phyloP scores from a whole-genome alignment of 2,113 vertebrate genomes.

The Melanerpes formicivorus region DNA sequence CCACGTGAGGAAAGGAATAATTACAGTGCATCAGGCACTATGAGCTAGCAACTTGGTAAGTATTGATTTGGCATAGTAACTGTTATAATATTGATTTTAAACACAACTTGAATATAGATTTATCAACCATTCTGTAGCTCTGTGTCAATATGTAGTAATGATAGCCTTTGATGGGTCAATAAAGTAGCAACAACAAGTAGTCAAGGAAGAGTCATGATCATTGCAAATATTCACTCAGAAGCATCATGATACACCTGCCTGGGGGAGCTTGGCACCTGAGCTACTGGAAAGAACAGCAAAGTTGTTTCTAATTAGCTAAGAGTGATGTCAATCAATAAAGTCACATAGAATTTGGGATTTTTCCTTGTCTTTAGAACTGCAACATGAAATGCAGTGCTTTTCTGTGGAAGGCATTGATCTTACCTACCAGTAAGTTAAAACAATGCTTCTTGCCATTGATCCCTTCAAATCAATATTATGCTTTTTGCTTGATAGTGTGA shows the following conservation, averaged over 20 bases:
- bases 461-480: slow-evolving; percentile 2
- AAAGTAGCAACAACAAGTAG: background rate
- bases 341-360: background rate
- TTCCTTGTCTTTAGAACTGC: background rate
- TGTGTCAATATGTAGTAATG: background rate
- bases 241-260: background rate
- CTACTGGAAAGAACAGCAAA: background rate
- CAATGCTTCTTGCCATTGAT: background rate
- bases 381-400: background rate
- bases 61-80: slow-evolving; percentile 19
- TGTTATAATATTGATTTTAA: slow-evolving; percentile 35
- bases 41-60: slow-evolving; percentile 3
- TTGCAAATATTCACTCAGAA: background rate
- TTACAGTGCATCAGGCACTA: background rate
- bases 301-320: background rate
- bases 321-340: background rate
- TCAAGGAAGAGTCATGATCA: background rate
- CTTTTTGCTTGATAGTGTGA: background rate
- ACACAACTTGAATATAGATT: slow-evolving; percentile 32
- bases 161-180: background rate
- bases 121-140: slow-evolving; percentile 15
- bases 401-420: slow-evolving; percentile 7
- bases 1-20: background rate
- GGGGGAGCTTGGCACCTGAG: background rate
- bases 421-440: slow-evolving; percentile 16